Evolutionary conservation across 2,113 vertebrate species (phyloP).

Genomic region (Dromaius novaehollandiae): DNA sequence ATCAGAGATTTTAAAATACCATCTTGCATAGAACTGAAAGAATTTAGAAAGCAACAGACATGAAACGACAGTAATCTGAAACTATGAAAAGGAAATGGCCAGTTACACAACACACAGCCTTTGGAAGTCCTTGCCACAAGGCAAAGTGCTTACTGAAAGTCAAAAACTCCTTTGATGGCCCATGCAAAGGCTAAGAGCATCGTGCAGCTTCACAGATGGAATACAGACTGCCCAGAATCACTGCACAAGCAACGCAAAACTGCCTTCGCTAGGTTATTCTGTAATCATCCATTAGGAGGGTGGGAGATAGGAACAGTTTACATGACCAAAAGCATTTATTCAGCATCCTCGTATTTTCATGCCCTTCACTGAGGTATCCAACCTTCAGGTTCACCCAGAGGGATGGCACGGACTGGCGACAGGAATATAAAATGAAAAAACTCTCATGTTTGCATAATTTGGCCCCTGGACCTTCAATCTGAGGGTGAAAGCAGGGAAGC

Average conservation of each 20-base stretch:
- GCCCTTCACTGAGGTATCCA: neutral
- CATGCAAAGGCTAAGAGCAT: neutral
- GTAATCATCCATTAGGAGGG: neutral
- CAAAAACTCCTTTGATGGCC: neutral
- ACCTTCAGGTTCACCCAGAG: neutral
- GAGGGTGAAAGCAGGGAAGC: neutral
- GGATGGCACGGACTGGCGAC: neutral
- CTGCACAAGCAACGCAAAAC: neutral
- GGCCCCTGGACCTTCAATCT: neutral
- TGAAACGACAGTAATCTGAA: neutral
- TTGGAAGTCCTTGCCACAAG: neutral
- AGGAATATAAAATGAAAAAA: neutral
- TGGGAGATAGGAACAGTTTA: neutral
- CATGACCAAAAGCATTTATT: neutral
- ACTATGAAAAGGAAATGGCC: neutral
- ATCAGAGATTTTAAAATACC: neutral
- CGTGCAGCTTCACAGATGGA: neutral
- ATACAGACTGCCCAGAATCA: neutral
- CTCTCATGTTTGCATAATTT: neutral
- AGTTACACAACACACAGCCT: neutral
- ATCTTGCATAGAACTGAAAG: neutral
- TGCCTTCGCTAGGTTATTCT: neutral
- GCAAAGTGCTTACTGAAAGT: neutral
- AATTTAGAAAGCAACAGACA: neutral
- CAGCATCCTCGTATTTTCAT: neutral